Evolutionary conservation across 2,113 vertebrate genomes (phyloP).

Genomic region (Limnothrissa miodon): DNA sequence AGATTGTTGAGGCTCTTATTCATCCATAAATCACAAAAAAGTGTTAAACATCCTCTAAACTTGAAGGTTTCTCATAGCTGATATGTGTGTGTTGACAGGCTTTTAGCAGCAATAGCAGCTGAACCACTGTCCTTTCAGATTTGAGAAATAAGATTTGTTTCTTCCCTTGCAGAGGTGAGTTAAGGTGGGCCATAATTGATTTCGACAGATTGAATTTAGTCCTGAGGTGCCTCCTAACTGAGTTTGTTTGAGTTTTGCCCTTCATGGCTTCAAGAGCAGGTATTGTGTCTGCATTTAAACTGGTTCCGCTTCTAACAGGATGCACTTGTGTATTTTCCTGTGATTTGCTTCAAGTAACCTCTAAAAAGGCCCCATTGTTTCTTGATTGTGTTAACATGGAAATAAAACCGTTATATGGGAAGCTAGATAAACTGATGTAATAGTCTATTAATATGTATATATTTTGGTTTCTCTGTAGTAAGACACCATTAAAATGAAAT

Average conservation of each 20-base stretch:
- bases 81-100: neutral
- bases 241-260: neutral
- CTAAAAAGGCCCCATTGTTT: constrained; percentile 25
- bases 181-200: neutral
- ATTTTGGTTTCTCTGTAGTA: neutral
- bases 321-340: constrained; percentile 2
- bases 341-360: constrained; percentile 23
- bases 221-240: neutral
- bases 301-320: neutral
- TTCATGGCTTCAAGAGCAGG: neutral
- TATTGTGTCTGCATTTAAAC: neutral
- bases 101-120: neutral
- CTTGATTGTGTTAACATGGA: constrained; percentile 19
- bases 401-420: constrained; percentile 28
- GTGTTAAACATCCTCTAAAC: neutral
- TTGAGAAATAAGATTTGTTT: neutral
- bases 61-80: neutral
- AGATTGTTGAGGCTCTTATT: neutral
- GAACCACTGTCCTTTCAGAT: neutral
- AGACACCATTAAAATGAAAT: neutral
- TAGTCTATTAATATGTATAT: neutral
- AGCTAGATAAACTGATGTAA: neutral
- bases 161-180: neutral
- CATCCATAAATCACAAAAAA: neutral
- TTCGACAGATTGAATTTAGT: neutral